Percentiles rank a stretch among this genome's conserved stretches.
Conservation (phyloP, 2,888 invertebrate genomes). For the Cosmopolites sordidus region DNA sequence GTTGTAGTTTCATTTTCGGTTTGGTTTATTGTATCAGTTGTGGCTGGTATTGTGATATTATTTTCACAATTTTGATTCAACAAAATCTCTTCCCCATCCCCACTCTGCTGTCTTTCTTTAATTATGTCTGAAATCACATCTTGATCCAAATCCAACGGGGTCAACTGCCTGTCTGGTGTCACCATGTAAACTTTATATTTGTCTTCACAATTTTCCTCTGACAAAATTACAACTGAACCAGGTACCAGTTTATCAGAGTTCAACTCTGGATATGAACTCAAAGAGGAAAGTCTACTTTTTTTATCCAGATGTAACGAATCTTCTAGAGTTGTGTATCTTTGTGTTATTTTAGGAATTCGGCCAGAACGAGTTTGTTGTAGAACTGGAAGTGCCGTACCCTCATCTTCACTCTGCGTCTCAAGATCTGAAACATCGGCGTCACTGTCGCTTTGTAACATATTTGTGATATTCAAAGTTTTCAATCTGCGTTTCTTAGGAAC, state of each 20-base stretch:
- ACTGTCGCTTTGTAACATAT: constrained; percentile 31
- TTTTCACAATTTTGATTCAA: constrained; percentile 13
- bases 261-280: constrained; percentile 21
- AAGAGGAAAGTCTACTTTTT: constrained; percentile 9
- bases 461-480: constrained; percentile 29
- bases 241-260: constrained; percentile 43
- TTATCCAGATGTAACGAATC: background rate
- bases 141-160: constrained; percentile 42
- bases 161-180: constrained; percentile 43
- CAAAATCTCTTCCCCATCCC: constrained; percentile 1
- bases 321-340: constrained; percentile 20
- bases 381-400: constrained; percentile 32
- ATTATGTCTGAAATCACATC: constrained; percentile 39
- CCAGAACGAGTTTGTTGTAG: constrained; percentile 49
- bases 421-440: constrained; percentile 36
- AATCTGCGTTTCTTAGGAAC: constrained; percentile 11
- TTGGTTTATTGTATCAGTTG: background rate
- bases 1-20: background rate
- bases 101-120: background rate
- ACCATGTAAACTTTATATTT: constrained; percentile 53
- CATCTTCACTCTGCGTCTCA: constrained; percentile 32
- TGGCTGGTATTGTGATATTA: constrained; percentile 22
- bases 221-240: constrained; percentile 53
- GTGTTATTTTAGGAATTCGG: constrained; percentile 44
- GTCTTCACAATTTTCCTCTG: constrained; percentile 48